Base-by-base conservation (phyloP, 2,113 vertebrate genomes). In the Heterotis niloticus region DNA sequence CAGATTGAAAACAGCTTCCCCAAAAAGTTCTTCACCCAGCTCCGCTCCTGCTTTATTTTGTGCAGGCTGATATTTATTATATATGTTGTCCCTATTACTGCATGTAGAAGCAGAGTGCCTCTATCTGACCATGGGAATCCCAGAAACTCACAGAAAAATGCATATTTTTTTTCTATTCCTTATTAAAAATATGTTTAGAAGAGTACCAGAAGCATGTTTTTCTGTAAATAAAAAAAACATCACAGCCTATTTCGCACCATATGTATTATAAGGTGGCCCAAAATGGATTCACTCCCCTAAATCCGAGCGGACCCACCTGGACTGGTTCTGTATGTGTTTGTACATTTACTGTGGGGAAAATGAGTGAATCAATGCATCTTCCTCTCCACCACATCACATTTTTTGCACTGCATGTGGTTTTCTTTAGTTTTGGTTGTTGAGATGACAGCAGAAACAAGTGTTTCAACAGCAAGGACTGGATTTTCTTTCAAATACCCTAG, bases 131-230 rank as follows among this genome's bases (percentile, higher is more conserved):
- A n/a, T 23, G 56, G 70, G 10, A 54, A 72, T 66, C 75, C 70
- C 59, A 77, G 79, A 72, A 71, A 82, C 76, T 83, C 69, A 29
- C 74, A 78, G 75, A 74, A 75, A 34, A 57, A 68, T 79, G 69
- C 83, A 83, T 82, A n/a, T n/a, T n/a, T n/a, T n/a, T n/a, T 79
- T 81, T 66, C n/a, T 66, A 73, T 68, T 84, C 68, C 70, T 69
- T 68, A 65, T 7, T 54, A 69, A 76, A 81, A 75, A 78, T 13
- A 59, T 72, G 44, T 72, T 56, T 74, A 18, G 72, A 76, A 70
- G 59, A 62, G 69, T 71, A 59, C 64, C 51, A 62, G 44, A 10
- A 60, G 52, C 28, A 71, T 78, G 59, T 59, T 78, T 20, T 20
- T 29, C 24, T 59, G 52, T 67, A 51, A 54, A 23, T n/a, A 51